Percentiles rank a stretch among this genome's conserved stretches.
Conservation (phyloP, 2,113 vertebrate genomes). For the Oreamnos americanus region DNA sequence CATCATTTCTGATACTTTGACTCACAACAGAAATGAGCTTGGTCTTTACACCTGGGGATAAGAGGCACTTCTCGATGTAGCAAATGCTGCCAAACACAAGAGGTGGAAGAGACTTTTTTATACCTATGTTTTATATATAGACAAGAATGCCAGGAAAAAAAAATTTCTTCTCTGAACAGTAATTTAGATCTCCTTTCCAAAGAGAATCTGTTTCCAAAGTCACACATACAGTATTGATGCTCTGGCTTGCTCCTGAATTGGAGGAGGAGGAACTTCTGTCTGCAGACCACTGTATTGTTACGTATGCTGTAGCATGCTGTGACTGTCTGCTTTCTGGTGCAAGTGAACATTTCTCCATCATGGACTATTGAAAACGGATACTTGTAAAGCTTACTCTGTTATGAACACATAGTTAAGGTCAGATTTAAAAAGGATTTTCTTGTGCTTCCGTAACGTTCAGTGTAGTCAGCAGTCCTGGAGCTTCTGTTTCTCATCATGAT, state of each 20-base stretch:
- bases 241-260: constrained; percentile 47
- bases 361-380: neutral
- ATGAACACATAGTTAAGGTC: neutral
- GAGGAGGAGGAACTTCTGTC: constrained; percentile 40
- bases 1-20: neutral
- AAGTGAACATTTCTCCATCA: neutral
- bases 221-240: constrained; percentile 9
- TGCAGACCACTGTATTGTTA: neutral
- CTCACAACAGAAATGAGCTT: neutral
- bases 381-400: neutral
- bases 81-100: constrained; percentile 20
- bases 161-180: constrained; percentile 35
- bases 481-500: neutral
- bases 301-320: neutral
- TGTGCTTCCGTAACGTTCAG: neutral
- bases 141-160: neutral
- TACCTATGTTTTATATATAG: neutral
- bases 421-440: neutral
- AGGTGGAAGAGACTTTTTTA: neutral
- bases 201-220: constrained; percentile 36
- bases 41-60: neutral
- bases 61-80: neutral
- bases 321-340: constrained; percentile 36
- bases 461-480: neutral
- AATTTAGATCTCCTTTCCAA: constrained; percentile 51